Evolutionary conservation across 2,888 invertebrate species (phyloP), one percentile per base, ranked within the genome.

Genomic region (Anticlea derivata): DNA sequence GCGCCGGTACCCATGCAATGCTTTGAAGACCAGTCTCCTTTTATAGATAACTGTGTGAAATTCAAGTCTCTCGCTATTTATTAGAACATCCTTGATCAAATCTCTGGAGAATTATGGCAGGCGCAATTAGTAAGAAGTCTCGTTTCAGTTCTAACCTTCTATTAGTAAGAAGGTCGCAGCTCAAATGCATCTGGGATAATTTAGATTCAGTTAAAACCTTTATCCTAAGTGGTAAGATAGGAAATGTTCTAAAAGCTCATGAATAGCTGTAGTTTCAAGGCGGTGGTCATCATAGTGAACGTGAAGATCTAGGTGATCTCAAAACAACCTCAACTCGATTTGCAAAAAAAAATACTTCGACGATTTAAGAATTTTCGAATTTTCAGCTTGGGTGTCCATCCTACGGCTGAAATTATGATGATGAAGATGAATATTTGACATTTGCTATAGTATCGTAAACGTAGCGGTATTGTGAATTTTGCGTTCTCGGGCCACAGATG

Each of bases 151-250:
- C 2, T 39, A 29, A 11, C 12, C 8, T 22, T 30, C 7, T 12
- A 20, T 22, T 1, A 40, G 29, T 20, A 31, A 22, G 30, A 13
- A 37, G 23, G 6, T 10, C 23, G 23, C 27, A 12, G 23, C 43
- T n/a, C n/a, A 20, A 43, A 46, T 29, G 13, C 37, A 45, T 37
- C 37, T 45, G 45, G 23, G 8, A 30, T 26, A 45, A 35, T 29
- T 11, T 29, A 45, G 27, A 34, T 11, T 31, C 11, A n/a, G 34
- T 20, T 45, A 37, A 37, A 45, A 45, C 22, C 44, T 35, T 44
- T 44, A 29, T 35, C 29, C 10, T 27, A 35, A 29, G 22, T 40
- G 40, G 11, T 30, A 33, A 5, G 30, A 11, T 30, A 13, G 26
- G 2, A 10, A 12, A 23, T 30, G 10, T 7, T 34, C 6, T 29